Conservation (phyloP, 2,113 vertebrate genomes). For the Zapus hudsonius region DNA sequence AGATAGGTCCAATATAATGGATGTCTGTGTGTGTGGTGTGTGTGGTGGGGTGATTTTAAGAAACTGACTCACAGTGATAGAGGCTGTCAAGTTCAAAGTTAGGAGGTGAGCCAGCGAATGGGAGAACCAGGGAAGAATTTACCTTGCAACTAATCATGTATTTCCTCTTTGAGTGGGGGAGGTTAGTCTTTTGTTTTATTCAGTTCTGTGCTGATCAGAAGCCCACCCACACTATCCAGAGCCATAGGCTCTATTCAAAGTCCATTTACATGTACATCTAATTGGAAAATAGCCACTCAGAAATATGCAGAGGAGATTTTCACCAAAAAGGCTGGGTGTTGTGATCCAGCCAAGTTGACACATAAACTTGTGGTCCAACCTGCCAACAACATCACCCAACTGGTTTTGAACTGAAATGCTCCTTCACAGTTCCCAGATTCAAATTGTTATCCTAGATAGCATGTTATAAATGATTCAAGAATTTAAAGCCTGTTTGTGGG, state of each 20-base stretch:
- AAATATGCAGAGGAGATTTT: neutral
- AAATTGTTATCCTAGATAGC: neutral
- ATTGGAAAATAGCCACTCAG: neutral
- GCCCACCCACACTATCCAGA: neutral
- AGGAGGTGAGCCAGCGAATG: neutral
- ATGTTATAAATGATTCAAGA: neutral
- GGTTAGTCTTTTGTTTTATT: neutral
- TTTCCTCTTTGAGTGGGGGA: neutral
- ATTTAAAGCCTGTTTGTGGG: neutral
- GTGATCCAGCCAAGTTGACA: neutral
- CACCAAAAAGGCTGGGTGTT: neutral
- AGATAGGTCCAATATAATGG: neutral
- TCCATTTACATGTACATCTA: neutral
- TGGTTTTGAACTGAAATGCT: neutral
- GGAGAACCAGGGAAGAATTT: neutral
- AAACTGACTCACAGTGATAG: neutral
- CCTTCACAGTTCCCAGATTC: slow-evolving; percentile 1
- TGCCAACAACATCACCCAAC: neutral
- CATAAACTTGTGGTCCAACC: neutral
- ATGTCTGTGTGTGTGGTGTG: no score
- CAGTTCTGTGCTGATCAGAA: neutral
- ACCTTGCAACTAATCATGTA: neutral
- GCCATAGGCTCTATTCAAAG: neutral
- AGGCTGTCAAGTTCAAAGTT: neutral
- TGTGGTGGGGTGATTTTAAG: neutral